phyloP scores from a whole-genome alignment of 2,888 invertebrate species.

The Malacosoma neustria region DNA sequence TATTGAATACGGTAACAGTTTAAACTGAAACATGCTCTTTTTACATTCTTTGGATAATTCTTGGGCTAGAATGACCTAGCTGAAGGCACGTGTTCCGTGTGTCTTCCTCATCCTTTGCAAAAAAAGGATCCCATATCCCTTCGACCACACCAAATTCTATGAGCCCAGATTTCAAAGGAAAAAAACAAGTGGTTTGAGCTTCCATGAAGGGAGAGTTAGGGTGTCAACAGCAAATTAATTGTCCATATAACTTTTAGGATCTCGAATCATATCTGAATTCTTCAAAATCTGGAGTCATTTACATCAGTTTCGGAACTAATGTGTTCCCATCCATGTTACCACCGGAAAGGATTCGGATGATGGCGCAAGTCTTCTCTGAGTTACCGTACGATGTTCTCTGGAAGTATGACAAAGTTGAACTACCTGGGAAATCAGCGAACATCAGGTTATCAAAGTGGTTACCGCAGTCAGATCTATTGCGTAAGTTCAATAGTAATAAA shows the following conservation, averaged over 20 bases:
- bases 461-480: slow-evolving; percentile 53
- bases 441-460: slow-evolving; percentile 56
- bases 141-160: too few species aligned
- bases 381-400: slow-evolving; percentile 56
- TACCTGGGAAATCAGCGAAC: slow-evolving; percentile 39
- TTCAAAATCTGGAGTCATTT: slow-evolving; percentile 51
- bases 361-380: slow-evolving; percentile 40
- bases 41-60: too few species aligned
- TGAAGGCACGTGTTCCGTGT: too few species aligned
- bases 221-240: too few species aligned
- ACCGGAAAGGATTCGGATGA: slow-evolving; percentile 25
- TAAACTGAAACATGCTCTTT: too few species aligned
- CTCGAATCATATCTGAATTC: slow-evolving; percentile 40
- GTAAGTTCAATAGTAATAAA: slow-evolving; percentile 32
- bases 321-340: slow-evolving; percentile 36
- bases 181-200: too few species aligned
- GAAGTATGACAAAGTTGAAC: slow-evolving; percentile 52
- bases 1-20: too few species aligned
- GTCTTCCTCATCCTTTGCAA: too few species aligned
- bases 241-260: slow-evolving; percentile 31
- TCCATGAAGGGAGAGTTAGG: too few species aligned
- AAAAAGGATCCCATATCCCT: too few species aligned
- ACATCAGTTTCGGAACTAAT: slow-evolving; percentile 58
- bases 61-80: too few species aligned
- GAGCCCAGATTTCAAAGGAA: too few species aligned